Conservation (phyloP, 1,140 invertebrate genomes). For the Propsilocerus akamusi region DNA sequence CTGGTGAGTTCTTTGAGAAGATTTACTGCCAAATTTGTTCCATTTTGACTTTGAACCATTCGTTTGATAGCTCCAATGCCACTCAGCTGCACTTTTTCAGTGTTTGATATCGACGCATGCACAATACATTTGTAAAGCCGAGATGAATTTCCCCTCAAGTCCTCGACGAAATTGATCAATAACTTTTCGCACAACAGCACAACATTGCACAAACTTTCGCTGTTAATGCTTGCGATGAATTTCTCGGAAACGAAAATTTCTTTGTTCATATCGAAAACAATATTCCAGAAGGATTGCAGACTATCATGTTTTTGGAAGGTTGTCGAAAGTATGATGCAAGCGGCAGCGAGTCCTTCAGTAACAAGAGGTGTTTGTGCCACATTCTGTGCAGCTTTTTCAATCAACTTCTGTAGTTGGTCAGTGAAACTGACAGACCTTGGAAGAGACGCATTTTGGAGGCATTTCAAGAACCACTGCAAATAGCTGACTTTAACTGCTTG, state of each 20-base stretch:
- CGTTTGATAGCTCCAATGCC: conserved; percentile 18
- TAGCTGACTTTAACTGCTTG: conserved; percentile 59
- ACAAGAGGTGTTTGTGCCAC: conserved; percentile 35
- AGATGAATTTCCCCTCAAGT: conserved; percentile 32
- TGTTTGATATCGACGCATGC: conserved; percentile 33
- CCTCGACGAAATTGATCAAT: conserved; percentile 36
- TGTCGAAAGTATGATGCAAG: conserved; percentile 50
- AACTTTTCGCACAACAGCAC: conserved; percentile 43
- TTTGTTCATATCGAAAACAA: conserved; percentile 52
- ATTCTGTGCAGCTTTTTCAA: conserved; percentile 51
- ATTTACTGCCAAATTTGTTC: conserved; percentile 26
- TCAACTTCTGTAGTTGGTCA: conserved; percentile 38
- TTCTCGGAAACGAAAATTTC: conserved; percentile 69
- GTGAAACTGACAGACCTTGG: conserved; percentile 29
- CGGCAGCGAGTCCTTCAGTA: conserved; percentile 60
- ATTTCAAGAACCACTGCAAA: conserved; percentile 45
- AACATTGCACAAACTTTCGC: conserved; percentile 43
- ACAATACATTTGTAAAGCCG: conserved; percentile 41
- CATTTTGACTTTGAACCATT: conserved; percentile 18
- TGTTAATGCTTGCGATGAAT: conserved; percentile 44
- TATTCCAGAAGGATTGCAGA: conserved; percentile 40
- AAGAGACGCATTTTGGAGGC: conserved; percentile 35
- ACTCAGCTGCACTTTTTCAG: conserved; percentile 18
- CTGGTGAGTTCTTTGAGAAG: conserved; percentile 38
- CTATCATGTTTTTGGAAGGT: conserved; percentile 32